Conservation (phyloP, 2,113 vertebrate species). For the Lepus timidus region DNA sequence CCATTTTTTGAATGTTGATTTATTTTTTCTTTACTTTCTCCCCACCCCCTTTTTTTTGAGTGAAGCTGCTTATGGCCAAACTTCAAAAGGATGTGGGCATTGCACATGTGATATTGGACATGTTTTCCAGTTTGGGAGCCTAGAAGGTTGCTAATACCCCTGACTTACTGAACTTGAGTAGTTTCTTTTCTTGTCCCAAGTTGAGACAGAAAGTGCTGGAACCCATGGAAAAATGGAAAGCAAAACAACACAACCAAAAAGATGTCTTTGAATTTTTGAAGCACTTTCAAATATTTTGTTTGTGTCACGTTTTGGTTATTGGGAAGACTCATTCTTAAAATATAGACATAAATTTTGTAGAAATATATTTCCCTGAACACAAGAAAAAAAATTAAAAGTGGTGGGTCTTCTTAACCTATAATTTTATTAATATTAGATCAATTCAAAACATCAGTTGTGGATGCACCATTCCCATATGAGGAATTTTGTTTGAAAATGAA, state of each 20-base stretch:
- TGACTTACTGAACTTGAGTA: constrained; percentile 47
- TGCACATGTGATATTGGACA: neutral
- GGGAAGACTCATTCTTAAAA: neutral
- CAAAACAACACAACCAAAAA: neutral
- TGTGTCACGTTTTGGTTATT: constrained; percentile 59
- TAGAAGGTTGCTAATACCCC: neutral
- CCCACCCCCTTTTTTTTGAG: neutral
- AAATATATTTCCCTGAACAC: constrained; percentile 33
- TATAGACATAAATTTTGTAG: constrained; percentile 36
- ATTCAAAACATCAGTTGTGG: neutral
- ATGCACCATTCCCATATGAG: neutral
- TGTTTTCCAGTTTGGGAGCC: neutral
- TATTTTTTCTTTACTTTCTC: neutral
- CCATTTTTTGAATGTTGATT: constrained; percentile 13
- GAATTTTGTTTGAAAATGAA: constrained; percentile 3
- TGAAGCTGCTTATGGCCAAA: neutral
- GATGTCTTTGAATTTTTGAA: constrained; percentile 46
- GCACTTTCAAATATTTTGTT: constrained; percentile 55
- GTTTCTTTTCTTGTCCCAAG: constrained; percentile 51
- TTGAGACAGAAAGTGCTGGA: constrained; percentile 52
- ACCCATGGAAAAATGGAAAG: constrained; percentile 33
- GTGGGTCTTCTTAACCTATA: neutral
- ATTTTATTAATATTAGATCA: constrained; percentile 27
- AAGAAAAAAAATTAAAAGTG: constrained; percentile 35
- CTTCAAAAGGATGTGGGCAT: neutral